These are phyloP conservation scores for Andrena cerasifolii DNA, from an alignment of 1,140 invertebrate species.

Conservation along the genomic window DNA sequence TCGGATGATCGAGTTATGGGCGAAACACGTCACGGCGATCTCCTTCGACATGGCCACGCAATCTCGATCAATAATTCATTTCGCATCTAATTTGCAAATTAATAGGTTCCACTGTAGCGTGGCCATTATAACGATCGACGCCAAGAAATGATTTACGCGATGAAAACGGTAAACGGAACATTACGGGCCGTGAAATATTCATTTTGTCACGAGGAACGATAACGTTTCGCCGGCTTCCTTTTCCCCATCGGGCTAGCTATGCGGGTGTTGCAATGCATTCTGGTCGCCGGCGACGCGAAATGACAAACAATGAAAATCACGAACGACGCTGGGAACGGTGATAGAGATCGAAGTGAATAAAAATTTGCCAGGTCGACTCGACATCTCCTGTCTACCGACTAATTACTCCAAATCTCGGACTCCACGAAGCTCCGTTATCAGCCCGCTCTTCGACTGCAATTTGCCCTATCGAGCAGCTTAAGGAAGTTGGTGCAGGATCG, in stretches of 20 bases:
- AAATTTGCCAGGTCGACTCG: neutral
- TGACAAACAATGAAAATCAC: no score
- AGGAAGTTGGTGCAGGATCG: neutral
- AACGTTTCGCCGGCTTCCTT: neutral
- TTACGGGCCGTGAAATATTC: slow-evolving; percentile 20
- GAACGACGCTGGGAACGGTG: no score
- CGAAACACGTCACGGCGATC: slow-evolving; percentile 5
- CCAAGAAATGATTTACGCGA: slow-evolving; percentile 19
- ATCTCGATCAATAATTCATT: slow-evolving; percentile 43
- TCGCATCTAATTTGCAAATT: slow-evolving; percentile 46
- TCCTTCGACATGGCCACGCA: neutral
- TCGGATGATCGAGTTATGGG: neutral
- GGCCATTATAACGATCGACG: slow-evolving; percentile 15
- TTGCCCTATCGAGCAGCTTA: neutral
- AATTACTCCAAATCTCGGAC: neutral
- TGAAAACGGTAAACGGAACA: slow-evolving; percentile 14
- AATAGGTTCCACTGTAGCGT: slow-evolving; percentile 12
- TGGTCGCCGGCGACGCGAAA: neutral
- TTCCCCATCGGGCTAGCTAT: neutral
- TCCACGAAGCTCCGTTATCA: neutral
- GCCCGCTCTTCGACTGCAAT: neutral
- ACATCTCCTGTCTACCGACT: neutral
- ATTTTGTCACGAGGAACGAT: neutral
- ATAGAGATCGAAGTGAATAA: neutral
- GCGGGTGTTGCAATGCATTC: neutral